Conservation (phyloP, 2,113 vertebrate species). For the Pelecanus crispus region DNA sequence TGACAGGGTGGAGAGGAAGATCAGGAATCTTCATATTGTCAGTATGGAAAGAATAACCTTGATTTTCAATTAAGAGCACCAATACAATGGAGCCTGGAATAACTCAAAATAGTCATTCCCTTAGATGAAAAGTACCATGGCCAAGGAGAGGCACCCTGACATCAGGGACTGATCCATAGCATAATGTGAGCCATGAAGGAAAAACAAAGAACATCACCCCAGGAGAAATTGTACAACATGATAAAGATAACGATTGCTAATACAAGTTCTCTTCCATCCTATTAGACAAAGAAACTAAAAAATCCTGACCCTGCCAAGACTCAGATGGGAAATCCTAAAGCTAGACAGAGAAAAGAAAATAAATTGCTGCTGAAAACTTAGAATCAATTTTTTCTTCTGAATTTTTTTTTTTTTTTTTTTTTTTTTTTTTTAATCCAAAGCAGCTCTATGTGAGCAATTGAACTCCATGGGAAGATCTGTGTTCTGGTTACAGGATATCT, state of each 20-base stretch:
- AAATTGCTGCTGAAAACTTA: background rate
- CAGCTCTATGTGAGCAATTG: accelerated
- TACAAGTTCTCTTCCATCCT: background rate
- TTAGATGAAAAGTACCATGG: background rate
- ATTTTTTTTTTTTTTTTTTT: background rate
- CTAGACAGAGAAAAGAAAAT: background rate
- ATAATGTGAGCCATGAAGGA: background rate
- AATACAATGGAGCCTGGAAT: background rate
- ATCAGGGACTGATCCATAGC: background rate
- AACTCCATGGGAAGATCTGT: background rate
- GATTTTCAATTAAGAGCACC: background rate
- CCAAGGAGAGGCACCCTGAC: background rate
- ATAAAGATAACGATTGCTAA: background rate
- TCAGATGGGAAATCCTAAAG: background rate
- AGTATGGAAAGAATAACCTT: background rate
- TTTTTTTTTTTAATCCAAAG: background rate
- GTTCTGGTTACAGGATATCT: background rate
- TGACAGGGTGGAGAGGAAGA: background rate
- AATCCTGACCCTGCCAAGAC: background rate
- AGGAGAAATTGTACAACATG: background rate
- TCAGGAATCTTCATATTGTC: background rate
- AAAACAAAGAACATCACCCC: background rate
- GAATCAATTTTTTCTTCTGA: background rate
- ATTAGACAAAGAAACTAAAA: background rate
- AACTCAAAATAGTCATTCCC: background rate